phyloP scores from a whole-genome alignment of 1,140 invertebrate species.

The Drosophila baimaii region DNA sequence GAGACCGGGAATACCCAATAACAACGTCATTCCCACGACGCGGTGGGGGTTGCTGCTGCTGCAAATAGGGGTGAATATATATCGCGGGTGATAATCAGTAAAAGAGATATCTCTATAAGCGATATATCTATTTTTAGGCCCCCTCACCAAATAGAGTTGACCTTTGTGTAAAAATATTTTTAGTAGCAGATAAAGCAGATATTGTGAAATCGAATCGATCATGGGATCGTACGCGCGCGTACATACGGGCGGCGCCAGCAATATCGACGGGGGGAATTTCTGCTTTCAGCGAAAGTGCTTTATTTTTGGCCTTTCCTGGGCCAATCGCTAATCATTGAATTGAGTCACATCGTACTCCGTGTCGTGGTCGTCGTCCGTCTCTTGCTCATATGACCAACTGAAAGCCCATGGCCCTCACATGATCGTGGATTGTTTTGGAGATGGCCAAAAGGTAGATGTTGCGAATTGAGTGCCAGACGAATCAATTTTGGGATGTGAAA shows the following conservation, averaged over 20 bases:
- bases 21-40: slow-evolving; percentile 30
- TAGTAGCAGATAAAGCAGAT: slow-evolving; percentile 43
- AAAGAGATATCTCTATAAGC: slow-evolving; percentile 1
- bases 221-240: slow-evolving; percentile 9
- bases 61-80: neutral
- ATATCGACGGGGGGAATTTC: slow-evolving; percentile 2
- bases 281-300: slow-evolving; percentile 27
- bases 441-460: neutral
- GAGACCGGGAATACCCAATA: slow-evolving; percentile 40
- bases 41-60: no score
- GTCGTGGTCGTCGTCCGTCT: neutral
- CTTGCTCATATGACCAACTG: slow-evolving; percentile 30
- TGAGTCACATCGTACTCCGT: slow-evolving; percentile 19
- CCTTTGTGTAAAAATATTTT: slow-evolving; percentile 48
- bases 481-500: slow-evolving; percentile 1
- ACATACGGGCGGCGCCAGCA: slow-evolving; percentile 15
- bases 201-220: slow-evolving; percentile 61
- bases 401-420: slow-evolving; percentile 21
- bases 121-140: slow-evolving; percentile 55
- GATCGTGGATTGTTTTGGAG: slow-evolving; percentile 5
- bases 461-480: slow-evolving; percentile 24
- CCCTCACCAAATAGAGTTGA: slow-evolving; percentile 59
- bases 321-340: slow-evolving; percentile 25
- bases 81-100: slow-evolving; percentile 29
- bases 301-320: slow-evolving; percentile 31